Conservation (phyloP, 2,888 invertebrate genomes). For the Eilema caniola region DNA sequence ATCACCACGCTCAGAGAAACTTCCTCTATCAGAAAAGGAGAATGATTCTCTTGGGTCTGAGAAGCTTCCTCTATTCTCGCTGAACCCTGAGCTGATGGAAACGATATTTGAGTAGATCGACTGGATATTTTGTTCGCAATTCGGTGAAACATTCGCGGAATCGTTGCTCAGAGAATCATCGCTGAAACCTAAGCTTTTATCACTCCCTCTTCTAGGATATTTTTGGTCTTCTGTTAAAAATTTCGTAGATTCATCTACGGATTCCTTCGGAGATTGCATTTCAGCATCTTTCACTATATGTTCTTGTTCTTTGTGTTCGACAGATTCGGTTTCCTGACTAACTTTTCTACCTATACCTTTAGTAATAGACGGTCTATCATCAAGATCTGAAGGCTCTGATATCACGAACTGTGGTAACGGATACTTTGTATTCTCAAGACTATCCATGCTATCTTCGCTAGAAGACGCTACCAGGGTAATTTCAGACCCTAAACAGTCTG, state of each 20-base stretch:
- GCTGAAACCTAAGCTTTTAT: constrained; percentile 90
- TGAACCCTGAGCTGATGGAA: constrained; percentile 88
- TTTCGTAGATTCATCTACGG: constrained; percentile 63
- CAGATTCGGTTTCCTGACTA: constrained; percentile 88
- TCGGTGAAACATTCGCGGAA: constrained; percentile 85
- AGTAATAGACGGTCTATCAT: constrained; percentile 92
- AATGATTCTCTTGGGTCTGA: constrained; percentile 82
- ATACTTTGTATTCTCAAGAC: constrained; percentile 87
- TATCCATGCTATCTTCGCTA: constrained; percentile 91
- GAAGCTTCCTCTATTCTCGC: constrained; percentile 84
- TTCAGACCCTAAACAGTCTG: constrained; percentile 95
- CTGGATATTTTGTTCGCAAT: constrained; percentile 81
- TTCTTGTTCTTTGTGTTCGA: constrained; percentile 52
- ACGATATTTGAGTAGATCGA: constrained; percentile 85
- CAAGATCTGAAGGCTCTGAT: constrained; percentile 90
- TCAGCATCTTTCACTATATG: constrained; percentile 65
- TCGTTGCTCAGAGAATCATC: constrained; percentile 92
- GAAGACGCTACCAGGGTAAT: constrained; percentile 93
- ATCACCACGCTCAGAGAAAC: constrained; percentile 81
- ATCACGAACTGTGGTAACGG: constrained; percentile 89
- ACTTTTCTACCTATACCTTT: constrained; percentile 91
- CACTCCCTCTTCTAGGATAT: constrained; percentile 89
- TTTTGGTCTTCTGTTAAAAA: constrained; percentile 71
- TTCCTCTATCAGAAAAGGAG: constrained; percentile 81
- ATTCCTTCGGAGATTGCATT: constrained; percentile 75